Base-by-base conservation (phyloP, 2,797 vertebrate species). In the Premnoplex brunnescens region DNA sequence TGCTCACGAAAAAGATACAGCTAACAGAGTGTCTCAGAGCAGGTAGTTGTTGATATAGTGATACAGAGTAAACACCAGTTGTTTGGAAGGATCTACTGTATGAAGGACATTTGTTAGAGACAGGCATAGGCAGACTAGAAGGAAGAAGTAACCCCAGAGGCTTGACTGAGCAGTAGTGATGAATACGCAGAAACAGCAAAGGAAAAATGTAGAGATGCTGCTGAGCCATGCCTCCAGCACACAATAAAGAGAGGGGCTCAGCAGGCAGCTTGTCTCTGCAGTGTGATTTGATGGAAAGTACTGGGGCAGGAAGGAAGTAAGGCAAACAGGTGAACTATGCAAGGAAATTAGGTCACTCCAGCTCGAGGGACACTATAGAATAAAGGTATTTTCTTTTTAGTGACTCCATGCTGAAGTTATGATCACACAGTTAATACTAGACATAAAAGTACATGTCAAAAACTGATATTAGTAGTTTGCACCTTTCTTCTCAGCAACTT, bases 271-370 rank as follows among this genome's bases (percentile, higher is more conserved):
- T 0, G 0, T 64, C 60, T 59, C 64, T 24, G 30, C 43, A n/a
- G 36, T 3, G 2, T 88, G 66, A 84, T 17, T 0, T 36, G 43
- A 78, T 24, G 43, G 85, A 91, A 95, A 51, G 54, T 18, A 14
- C 43, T 0, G 0, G 60, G 19, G 41, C 41, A 91, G 90, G 90
- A 69, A 96, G 96, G 95, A 91, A 96, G 75, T 66, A 1, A 91
- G 34, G 68, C 46, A 85, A 91, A 81, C 77, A 94, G 93, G 85
- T 95, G 66, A 95, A 95, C 95, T 95, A 86, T 95, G 28, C 21
- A 37, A 95, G 96, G 95, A 96, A 97, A 82, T 96, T 67, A 94
- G 54, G 51, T 96, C 96, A 97, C 46, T 63, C 21, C 3, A 3
- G 36, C 73, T 83, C 16, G 0, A 91, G 36, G 68, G 30, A 78